Base-by-base conservation (phyloP, 2,888 invertebrate genomes). In the Nudaria mundana region DNA sequence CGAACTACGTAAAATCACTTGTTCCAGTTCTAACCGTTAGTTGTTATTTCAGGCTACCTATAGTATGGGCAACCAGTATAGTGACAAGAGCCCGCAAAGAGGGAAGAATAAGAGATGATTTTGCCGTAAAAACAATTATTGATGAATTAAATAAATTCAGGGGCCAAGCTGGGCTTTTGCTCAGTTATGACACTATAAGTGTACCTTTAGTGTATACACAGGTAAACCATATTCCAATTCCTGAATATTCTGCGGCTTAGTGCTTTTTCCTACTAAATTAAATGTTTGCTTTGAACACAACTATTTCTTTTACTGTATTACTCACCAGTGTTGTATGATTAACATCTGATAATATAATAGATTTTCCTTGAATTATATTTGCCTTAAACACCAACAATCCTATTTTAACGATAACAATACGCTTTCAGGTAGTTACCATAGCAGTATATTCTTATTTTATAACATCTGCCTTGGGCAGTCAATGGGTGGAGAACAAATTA, bases 371-470 rank as follows among this genome's bases (percentile, higher is more conserved):
- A n/a, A n/a, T n/a, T n/a, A n/a, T n/a, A n/a, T n/a, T n/a, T n/a
- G n/a, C n/a, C n/a, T n/a, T n/a, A n/a, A n/a, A n/a, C n/a, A n/a
- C n/a, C n/a, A n/a, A n/a, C n/a, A 13, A 24, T 5, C 2, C 8
- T 25, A 2, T 32, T 8, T 25, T n/a, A 12, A 25, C 33, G 5
- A 3, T 16, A 11, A 12, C 11, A 33, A 33, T 12, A 5, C 8
- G 2, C 47, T 82, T 85, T 57, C 72, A 89, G 84, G 96, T 97
- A 59, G 97, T 97, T 10, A 98, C 98, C 0, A 90, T 98, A 71
- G 96, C 97, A 7, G 97, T 97, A 8, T 97, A 98, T 76, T 95
- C 95, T 10, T 98, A 96, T 79, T 98, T 98, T 77, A 84, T 97
- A 39, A 95, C 97, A 3, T 94, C 95, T 36, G 92, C 97, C 8